Evolutionary conservation across 35 echinoderm and acorn worm genomes (phyloP), one percentile per base, ranked within the genome.

Genomic region (Chiridota heheva): DNA sequence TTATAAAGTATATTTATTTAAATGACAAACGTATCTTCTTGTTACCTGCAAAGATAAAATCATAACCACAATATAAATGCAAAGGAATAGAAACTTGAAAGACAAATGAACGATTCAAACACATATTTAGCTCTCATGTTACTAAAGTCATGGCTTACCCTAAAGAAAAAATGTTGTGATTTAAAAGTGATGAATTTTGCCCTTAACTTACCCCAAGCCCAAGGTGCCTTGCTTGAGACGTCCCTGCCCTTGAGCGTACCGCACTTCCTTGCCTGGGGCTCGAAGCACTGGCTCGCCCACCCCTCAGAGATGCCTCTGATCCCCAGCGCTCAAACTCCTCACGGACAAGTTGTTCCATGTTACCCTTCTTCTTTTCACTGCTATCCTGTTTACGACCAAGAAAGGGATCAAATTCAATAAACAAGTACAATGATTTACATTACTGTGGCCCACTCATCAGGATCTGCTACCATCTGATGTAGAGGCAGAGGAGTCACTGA

Each of bases 261-360:
- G 88, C 70, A 57, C 88, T 97, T 26, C 66, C 80, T 32, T 64
- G 61, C 39, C 82, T 69, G 25, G 70, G 70, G 37, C 81, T 91
- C 37, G 74, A 65, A 0, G 73, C 56, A 40, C 94, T 97, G 8
- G 84, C 63, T 30, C 91, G 47, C 0, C 86, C 86, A 27, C 78
- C 90, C 35, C 58, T 81, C 5, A 97, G 57, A 3, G 94, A 97
- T 12, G 81, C 89, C 10, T 91, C 94, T 0, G 94, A 97, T n/a
- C 90, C 94, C 94, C 94, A 97, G 29, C 89, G 94, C 58, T 97
- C 94, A 10, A 97, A 82, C 58, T 97, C 94, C 80, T 97, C 94
- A 45, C 94, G 84, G 39, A 97, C 94, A 0, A 97, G 62, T 10
- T 62, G 80, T 66, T 97, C 94, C 94, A 97, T 97, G 62, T 97